Conservation (phyloP, 2,113 vertebrate species). For the Nycticryphes semicollaris region DNA sequence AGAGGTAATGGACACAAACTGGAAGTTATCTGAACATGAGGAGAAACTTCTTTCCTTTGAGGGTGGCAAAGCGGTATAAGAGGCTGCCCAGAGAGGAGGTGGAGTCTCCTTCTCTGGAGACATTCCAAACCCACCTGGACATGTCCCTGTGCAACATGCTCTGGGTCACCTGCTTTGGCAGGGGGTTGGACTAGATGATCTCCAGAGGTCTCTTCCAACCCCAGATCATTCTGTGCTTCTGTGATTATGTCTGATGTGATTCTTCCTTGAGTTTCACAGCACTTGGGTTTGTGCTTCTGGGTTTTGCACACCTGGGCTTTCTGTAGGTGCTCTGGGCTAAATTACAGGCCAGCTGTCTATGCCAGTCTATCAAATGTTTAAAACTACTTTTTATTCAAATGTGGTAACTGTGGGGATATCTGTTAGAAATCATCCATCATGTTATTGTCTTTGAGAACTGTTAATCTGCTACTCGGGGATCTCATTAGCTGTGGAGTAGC, state of each 20-base stretch:
- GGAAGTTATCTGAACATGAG: no score
- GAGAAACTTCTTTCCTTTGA: no score
- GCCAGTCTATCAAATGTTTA: background rate
- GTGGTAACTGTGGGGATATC: background rate
- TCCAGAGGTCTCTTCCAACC: no score
- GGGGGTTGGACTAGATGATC: no score
- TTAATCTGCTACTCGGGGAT: background rate
- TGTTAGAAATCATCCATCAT: background rate
- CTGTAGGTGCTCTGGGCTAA: background rate
- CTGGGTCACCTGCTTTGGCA: no score
- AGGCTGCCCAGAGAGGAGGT: no score
- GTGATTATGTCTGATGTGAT: background rate
- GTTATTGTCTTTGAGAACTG: background rate
- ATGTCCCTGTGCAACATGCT: no score
- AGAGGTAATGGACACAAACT: no score
- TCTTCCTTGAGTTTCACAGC: background rate
- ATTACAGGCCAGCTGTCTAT: background rate
- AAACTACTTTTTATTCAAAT: background rate
- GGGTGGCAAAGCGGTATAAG: no score
- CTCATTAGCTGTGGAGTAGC: conserved; percentile 1
- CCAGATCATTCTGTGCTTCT: no score
- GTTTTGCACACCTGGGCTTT: background rate
- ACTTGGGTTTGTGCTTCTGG: background rate
- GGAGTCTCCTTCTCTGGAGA: no score
- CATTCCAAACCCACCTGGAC: no score